Evolutionary conservation across 2,113 vertebrate genomes (phyloP).

Genomic region (Pelecanus crispus): DNA sequence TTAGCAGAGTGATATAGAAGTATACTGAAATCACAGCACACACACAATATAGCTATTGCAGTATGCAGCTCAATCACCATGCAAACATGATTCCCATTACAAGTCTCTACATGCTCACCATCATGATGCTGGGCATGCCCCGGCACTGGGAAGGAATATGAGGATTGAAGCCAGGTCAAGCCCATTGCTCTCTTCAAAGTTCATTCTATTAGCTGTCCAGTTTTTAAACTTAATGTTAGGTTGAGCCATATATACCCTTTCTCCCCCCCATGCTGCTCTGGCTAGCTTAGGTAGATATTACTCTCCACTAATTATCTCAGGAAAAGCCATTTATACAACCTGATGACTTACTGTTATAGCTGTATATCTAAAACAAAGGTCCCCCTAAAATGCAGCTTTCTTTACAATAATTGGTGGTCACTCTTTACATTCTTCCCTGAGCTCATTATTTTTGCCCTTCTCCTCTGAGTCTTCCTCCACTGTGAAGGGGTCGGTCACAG

Average conservation of each 20-base stretch:
- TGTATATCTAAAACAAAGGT: background rate
- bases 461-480: background rate
- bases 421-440: background rate
- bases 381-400: background rate
- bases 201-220: background rate
- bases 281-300: background rate
- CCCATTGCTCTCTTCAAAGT: background rate
- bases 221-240: background rate
- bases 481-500: background rate
- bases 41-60: background rate
- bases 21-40: background rate
- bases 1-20: background rate
- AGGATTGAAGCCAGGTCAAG: background rate
- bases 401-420: background rate
- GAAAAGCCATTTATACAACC: background rate
- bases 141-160: background rate
- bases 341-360: background rate
- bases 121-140: fast-evolving
- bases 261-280: background rate
- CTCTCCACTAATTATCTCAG: background rate
- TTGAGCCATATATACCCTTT: background rate
- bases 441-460: conserved; percentile 6
- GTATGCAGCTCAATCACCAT: background rate
- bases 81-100: background rate
- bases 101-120: background rate